Base-by-base conservation (phyloP, 2,113 vertebrate species). In the Carettochelys insculpta region DNA sequence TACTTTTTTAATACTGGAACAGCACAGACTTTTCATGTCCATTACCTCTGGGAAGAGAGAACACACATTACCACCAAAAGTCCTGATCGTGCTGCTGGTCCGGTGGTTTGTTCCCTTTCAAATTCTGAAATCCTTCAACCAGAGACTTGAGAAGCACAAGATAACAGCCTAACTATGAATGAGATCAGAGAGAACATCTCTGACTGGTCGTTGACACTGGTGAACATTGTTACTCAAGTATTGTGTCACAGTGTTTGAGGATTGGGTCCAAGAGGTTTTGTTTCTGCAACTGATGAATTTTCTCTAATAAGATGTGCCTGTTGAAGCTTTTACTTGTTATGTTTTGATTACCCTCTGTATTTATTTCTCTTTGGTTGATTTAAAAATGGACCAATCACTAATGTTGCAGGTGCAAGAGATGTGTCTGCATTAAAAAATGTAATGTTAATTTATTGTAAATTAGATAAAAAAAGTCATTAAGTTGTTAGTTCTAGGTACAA, bases 231-330 rank as follows among this genome's bases (percentile, higher is more conserved):
- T 43, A 4, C 61, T 87, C 81, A 76, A 90, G 78, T 89, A 65
- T 81, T 84, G 71, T 86, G 48, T 76, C 87, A 95, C 77, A 80
- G 48, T 16, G 48, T 92, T 92, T 48, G 58, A 85, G 71, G 56
- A 87, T 90, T 95, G 91, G 82, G 48, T 84, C 48, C 85, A 84
- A 78, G 83, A 83, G 65, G 95, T 97, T 95, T 94, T 94, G 92
- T 95, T 95, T 96, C 91, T 94, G 95, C 83, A 96, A 85, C 6
- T 90, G 86, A 96, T 95, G 90, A 90, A 81, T 92, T 94, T 95
- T 96, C 87, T 91, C 95, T 87, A 61, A 81, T 82, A 34, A 52
- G 43, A 92, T 94, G 81, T 89, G 80, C 34, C n/a, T 92, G 90
- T 38, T 41, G 76, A 92, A 87, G 92, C 81, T 92, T 89, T 95